Conservation (phyloP, 2,797 vertebrate species). For the Enteromius afrohamiltoni region DNA sequence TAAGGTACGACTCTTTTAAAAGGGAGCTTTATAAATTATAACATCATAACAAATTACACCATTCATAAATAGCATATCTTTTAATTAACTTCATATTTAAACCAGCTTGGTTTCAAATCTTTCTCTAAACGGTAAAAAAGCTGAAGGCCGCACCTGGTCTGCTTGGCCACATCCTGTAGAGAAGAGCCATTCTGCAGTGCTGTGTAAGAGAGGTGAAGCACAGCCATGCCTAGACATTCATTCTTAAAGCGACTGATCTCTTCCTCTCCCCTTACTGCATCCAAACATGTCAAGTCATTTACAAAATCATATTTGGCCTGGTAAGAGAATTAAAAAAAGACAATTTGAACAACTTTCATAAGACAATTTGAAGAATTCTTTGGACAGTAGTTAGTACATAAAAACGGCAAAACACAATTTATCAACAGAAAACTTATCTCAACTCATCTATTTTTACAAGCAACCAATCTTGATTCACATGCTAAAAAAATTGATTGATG, state of each 20-base stretch:
- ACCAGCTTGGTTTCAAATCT: not conserved
- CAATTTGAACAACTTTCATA: not conserved
- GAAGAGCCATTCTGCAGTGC: slow-evolving; percentile 75
- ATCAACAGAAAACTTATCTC: not conserved
- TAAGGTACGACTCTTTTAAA: not conserved
- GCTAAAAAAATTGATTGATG: not conserved
- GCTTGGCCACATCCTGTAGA: slow-evolving; percentile 83
- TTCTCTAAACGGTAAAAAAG: not conserved
- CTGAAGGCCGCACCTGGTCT: slow-evolving; percentile 77
- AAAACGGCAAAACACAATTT: not conserved
- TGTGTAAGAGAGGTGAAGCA: slow-evolving; percentile 87
- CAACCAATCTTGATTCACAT: not conserved
- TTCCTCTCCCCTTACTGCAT: slow-evolving; percentile 75
- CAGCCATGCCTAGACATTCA: slow-evolving; percentile 93
- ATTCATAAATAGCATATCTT: not conserved
- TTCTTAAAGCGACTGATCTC: slow-evolving; percentile 86
- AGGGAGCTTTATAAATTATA: not conserved
- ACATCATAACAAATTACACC: not conserved
- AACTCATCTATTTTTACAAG: not conserved
- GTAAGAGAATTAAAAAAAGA: slow-evolving; percentile 19
- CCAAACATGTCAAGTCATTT: slow-evolving; percentile 81
- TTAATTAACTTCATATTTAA: not conserved
- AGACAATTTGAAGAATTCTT: not conserved
- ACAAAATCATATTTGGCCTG: slow-evolving; percentile 92
- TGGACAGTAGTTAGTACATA: not conserved